These are phyloP conservation scores for Dendrocincla fuliginosa DNA, from an alignment of 2,797 vertebrate genomes.

Conservation along the genomic window DNA sequence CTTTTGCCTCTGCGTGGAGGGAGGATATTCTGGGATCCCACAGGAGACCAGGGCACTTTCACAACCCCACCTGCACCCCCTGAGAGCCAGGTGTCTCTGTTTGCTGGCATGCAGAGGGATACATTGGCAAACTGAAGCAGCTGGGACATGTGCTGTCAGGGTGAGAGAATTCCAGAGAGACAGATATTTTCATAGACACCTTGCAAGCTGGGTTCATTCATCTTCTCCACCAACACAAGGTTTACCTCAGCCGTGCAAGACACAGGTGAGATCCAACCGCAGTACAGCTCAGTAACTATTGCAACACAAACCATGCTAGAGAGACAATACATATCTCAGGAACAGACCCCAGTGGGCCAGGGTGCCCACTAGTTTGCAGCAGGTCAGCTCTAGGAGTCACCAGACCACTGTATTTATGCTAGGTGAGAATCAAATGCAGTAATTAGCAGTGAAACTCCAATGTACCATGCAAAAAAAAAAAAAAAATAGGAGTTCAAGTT, in stretches of 20 bases:
- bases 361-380: not conserved
- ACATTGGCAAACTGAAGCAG: accelerated
- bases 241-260: not conserved
- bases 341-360: not conserved
- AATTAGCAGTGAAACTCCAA: not conserved
- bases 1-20: accelerated
- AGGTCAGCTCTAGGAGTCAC: not conserved
- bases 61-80: not conserved
- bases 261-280: not conserved
- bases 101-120: not conserved
- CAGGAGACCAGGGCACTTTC: accelerated
- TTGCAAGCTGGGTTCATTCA: not conserved
- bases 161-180: not conserved
- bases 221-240: not conserved
- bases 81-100: not conserved
- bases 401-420: not conserved
- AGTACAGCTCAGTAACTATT: not conserved
- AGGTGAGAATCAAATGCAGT: not conserved
- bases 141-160: accelerated
- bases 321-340: not conserved
- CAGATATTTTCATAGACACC: not conserved
- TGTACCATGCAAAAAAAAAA: not conserved
- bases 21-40: not conserved
- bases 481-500: not conserved
- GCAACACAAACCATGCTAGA: not conserved